Conservation (phyloP, 2,797 vertebrate genomes). For the Pipistrellus pygmaeus region DNA sequence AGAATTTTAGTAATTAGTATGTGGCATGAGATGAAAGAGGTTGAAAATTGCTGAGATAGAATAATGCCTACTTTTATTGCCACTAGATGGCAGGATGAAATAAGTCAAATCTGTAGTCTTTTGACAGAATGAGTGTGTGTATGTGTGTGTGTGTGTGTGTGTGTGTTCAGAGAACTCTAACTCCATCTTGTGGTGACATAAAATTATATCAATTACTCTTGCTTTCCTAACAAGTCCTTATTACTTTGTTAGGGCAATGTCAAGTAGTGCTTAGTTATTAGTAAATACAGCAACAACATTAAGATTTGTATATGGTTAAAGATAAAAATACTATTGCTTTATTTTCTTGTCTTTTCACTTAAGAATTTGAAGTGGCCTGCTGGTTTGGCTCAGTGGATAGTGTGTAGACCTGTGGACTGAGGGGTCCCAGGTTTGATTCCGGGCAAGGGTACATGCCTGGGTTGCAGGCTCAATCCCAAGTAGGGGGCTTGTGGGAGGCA, state of each 20-base stretch:
- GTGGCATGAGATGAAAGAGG: not conserved
- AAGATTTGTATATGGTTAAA: conserved; percentile 4
- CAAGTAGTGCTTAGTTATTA: not conserved
- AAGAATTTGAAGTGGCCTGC: not conserved
- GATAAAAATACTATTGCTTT: conserved; percentile 51
- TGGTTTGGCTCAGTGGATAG: no score
- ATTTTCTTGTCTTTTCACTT: conserved; percentile 35
- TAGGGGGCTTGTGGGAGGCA: no score
- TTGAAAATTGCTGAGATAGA: not conserved
- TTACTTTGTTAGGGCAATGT: not conserved
- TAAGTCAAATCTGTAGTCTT: conserved; percentile 9
- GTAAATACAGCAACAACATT: not conserved
- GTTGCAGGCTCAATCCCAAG: no score
- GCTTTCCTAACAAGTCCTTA: not conserved
- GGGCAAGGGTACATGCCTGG: no score
- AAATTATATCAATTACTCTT: conserved; percentile 55
- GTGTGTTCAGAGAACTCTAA: not conserved
- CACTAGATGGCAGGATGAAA: conserved; percentile 76
- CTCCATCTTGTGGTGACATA: conserved; percentile 64
- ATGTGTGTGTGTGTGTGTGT: not conserved
- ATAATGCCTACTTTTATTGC: conserved; percentile 15
- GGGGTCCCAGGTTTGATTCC: no score
- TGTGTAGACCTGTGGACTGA: no score
- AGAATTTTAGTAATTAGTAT: not conserved
- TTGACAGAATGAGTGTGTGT: no score